Percentiles rank a stretch among this genome's conserved stretches.
Conservation (phyloP, 2,888 invertebrate genomes). For the Acanthopleura granulata region DNA sequence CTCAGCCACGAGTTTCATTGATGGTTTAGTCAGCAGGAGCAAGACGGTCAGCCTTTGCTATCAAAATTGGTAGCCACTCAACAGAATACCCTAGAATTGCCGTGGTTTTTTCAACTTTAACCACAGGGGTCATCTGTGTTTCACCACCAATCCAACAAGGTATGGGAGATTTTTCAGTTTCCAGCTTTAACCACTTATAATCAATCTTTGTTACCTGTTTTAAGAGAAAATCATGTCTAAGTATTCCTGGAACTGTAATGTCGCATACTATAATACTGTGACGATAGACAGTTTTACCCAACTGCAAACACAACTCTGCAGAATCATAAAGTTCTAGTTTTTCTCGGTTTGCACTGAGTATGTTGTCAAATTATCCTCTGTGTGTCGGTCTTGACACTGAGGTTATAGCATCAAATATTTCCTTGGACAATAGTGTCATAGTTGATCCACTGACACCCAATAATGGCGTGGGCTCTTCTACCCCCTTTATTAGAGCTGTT, state of each 20-base stretch:
- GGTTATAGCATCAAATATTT: no score
- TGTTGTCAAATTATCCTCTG: background rate
- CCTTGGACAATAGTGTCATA: no score
- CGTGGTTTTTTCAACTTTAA: background rate
- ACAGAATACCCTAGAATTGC: background rate
- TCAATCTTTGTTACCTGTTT: conserved; percentile 1
- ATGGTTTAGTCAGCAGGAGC: no score
- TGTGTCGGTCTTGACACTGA: no score
- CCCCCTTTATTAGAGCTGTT: background rate
- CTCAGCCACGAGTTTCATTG: no score
- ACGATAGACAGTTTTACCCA: background rate
- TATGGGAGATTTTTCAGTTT: background rate
- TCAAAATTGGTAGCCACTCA: background rate
- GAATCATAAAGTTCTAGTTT: background rate
- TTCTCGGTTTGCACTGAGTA: background rate
- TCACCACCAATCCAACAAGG: conserved; percentile 21
- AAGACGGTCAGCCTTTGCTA: background rate
- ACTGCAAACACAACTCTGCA: background rate
- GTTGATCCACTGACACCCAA: no score
- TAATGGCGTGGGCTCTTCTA: background rate
- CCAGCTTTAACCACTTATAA: background rate
- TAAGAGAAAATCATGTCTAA: conserved; percentile 18
- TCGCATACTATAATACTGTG: conserved; percentile 9
- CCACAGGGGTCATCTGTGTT: conserved; percentile 2
- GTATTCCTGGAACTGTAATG: conserved; percentile 10